Conservation (phyloP, 2,888 invertebrate species). For the Blastobasis adustella region DNA sequence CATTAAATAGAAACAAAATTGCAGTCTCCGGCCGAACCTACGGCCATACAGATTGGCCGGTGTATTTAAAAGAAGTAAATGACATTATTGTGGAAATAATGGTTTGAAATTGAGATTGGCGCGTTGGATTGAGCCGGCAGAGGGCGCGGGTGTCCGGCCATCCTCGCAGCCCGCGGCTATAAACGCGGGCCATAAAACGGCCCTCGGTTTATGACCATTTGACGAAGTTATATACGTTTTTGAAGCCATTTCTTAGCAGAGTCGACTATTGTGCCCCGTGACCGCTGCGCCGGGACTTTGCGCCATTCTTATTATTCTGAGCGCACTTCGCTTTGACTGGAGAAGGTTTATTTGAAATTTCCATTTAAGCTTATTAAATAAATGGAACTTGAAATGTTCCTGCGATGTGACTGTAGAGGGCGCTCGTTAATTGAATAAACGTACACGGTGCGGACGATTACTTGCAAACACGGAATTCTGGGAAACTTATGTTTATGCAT, state of each 20-base stretch:
- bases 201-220: slow-evolving; percentile 69
- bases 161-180: slow-evolving; percentile 60
- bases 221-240: slow-evolving; percentile 69
- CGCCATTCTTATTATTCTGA: slow-evolving; percentile 46
- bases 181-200: slow-evolving; percentile 69
- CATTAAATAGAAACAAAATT: too few species aligned
- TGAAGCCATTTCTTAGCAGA: slow-evolving; percentile 60
- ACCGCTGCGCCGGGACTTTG: slow-evolving; percentile 40
- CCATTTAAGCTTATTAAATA: slow-evolving; percentile 10
- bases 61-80: too few species aligned
- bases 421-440: background rate
- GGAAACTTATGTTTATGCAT: too few species aligned
- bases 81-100: too few species aligned
- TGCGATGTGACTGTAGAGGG: background rate
- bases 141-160: slow-evolving; percentile 38
- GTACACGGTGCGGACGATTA: too few species aligned
- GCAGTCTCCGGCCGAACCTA: too few species aligned
- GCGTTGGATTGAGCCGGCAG: too few species aligned
- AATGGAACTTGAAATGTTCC: slow-evolving; percentile 12
- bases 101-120: too few species aligned
- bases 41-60: too few species aligned
- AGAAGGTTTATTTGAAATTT: slow-evolving; percentile 20
- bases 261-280: slow-evolving; percentile 57
- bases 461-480: too few species aligned
- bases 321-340: slow-evolving; percentile 34